Evolutionary conservation across 2,113 vertebrate genomes (phyloP), one percentile per base, ranked within the genome.

Genomic region (Scopus umbretta): DNA sequence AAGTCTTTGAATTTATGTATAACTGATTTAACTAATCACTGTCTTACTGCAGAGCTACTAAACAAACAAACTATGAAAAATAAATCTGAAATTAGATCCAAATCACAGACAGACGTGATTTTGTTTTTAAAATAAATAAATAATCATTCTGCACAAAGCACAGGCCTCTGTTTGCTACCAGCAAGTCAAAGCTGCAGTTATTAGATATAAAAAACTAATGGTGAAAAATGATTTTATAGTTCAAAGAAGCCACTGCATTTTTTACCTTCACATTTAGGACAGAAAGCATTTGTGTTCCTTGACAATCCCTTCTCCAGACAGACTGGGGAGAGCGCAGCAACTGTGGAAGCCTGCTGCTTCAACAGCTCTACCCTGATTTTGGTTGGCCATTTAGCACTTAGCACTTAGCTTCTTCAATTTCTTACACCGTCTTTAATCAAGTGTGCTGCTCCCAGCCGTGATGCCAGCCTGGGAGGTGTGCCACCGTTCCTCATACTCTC

Each of bases 1-100:
- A 72, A 92, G 74, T 71, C 83, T 96, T 96, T 96, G 94, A 96
- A 96, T 86, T 98, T 59, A 90, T 94, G 80, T 92, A 95, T 85
- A 95, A 95, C 94, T 92, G 88, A 92, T 81, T 94, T 85, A 93
- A 96, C 70, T 95, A 97, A 94, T 94, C 74, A 86, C 74, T 84
- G 58, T 36, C 53, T 79, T 84, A 76, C 72, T 70, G 80, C 43
- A 74, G 59, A 80, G 7, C 65, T 86, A 67, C 73, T 63, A 73
- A 93, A 86, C 63, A 97, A 96, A 97, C 66, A 84, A 95, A 85
- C 72, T 80, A 87, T 90, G 86, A 97, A 94, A 95, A 75, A 93
- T 62, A 73, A 92, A 63, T 88, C 63, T 49, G 74, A 78, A 96
- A 94, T 92, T 53, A 95, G 88, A 95, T 85, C 75, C 76, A 90